Base-by-base conservation (phyloP, 2,797 vertebrate species). In the Vespertilio murinus region DNA sequence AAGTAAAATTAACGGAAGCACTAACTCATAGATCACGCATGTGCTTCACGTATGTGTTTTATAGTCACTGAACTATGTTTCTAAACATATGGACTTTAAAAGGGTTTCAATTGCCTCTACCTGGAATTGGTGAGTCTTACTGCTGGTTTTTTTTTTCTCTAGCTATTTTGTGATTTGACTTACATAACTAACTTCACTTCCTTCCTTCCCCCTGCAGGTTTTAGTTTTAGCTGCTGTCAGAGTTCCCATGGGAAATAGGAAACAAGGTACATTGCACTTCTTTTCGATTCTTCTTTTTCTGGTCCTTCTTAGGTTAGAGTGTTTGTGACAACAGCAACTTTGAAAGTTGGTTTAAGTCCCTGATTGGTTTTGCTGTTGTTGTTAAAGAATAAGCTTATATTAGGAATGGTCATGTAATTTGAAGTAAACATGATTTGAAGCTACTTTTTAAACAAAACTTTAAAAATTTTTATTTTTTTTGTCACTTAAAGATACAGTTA, bases 251-350 rank as follows among this genome's bases (percentile, higher is more conserved):
- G 95, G 96, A 97, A 96, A 88, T 95, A 97, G 97, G 97, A 97
- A 96, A 25, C 93, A 97, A 96, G 96, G 96, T 96, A 78, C 94
- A 90, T 0, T 95, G 96, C 95, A 95, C 93, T 95, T 59, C 73
- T 90, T 97, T 95, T 97, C 91, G 12, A 95, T 96, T 97, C 96
- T 96, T 94, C 95, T 97, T 97, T 96, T 81, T 97, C 94, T 78
- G 84, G 35, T 86, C n/a, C 82, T 93, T 95, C 75, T 61, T 81
- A 90, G 38, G 81, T 80, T 80, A 91, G 42, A 83, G 12, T 49
- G 18, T 67, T 67, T 90, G 38, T 82, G 64, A 90, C 71, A 90
- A 83, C 0, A 82, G 10, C 23, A 85, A 87, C 69, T 91, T 30
- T 94, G 23, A 96, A 96, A 87, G 30, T 61, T 92, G 17, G 17